Percentiles rank a stretch among this genome's conserved stretches.
Evolutionary conservation across 2,888 invertebrate genomes (phyloP).

Genomic region (Tipula helvola): DNA sequence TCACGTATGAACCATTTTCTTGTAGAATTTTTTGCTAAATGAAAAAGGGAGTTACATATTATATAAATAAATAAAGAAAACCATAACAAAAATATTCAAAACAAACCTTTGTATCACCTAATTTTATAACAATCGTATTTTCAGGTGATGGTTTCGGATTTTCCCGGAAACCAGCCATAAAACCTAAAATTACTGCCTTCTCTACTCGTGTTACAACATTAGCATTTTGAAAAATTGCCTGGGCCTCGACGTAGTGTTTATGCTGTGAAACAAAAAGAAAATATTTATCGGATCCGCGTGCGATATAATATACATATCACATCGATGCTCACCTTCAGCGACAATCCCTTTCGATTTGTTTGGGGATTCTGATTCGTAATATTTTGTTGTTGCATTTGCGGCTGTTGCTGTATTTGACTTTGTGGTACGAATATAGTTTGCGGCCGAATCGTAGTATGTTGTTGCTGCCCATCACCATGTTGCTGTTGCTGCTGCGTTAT

Average conservation of each 20-base stretch:
- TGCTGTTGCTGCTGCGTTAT: constrained; percentile 31
- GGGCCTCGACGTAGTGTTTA: constrained; percentile 93
- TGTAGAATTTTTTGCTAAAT: constrained; percentile 67
- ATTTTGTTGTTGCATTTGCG: constrained; percentile 29
- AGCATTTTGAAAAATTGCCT: constrained; percentile 93
- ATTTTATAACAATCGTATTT: constrained; percentile 89
- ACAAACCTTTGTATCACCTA: constrained; percentile 67
- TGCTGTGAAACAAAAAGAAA: constrained; percentile 44
- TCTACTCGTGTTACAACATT: constrained; percentile 93
- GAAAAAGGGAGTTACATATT: background rate
- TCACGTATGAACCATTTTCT: constrained; percentile 63
- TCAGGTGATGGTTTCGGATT: constrained; percentile 97
- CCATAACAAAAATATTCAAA: background rate
- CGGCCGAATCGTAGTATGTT: background rate
- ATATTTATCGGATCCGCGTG: background rate
- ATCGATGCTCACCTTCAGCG: constrained; percentile 28
- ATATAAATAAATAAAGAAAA: background rate
- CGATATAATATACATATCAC: constrained; percentile 7
- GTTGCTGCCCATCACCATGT: constrained; percentile 32
- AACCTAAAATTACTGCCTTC: constrained; percentile 93
- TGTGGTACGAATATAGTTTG: constrained; percentile 17
- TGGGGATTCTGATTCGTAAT: constrained; percentile 22
- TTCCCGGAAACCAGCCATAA: constrained; percentile 96
- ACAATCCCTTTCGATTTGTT: constrained; percentile 27
- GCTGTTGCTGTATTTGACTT: constrained; percentile 14